phyloP scores from a whole-genome alignment of 2,797 vertebrate species.

The Furcifer pardalis region DNA sequence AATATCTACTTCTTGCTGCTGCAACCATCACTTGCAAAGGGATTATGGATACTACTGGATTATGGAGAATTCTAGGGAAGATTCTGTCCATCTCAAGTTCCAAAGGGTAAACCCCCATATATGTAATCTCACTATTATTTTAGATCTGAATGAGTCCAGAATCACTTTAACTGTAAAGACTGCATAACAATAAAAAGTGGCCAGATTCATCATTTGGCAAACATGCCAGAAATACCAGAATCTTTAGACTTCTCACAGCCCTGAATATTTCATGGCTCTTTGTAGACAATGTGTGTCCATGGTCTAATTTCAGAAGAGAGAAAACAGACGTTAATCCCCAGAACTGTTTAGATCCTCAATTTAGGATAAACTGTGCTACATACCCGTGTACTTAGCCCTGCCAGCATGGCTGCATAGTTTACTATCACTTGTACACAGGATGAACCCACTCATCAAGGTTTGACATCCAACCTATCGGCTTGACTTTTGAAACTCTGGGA shows the following conservation, averaged over 20 bases:
- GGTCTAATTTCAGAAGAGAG: neutral
- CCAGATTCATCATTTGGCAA: neutral
- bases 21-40: neutral
- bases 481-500: neutral
- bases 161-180: no score
- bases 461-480: neutral
- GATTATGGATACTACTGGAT: neutral
- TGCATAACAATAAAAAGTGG: no score
- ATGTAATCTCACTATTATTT: no score
- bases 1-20: neutral
- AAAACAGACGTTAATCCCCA: neutral
- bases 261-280: neutral
- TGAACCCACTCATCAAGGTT: neutral
- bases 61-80: neutral
- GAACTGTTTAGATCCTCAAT: neutral
- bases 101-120: no score
- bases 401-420: no score
- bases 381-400: neutral
- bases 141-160: no score
- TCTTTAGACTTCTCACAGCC: neutral
- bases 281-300: no score
- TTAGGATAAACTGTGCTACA: neutral
- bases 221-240: neutral
- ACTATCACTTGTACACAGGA: neutral
- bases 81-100: neutral